Base-by-base conservation (phyloP, 2,113 vertebrate species). In the Picathartes gymnocephalus region DNA sequence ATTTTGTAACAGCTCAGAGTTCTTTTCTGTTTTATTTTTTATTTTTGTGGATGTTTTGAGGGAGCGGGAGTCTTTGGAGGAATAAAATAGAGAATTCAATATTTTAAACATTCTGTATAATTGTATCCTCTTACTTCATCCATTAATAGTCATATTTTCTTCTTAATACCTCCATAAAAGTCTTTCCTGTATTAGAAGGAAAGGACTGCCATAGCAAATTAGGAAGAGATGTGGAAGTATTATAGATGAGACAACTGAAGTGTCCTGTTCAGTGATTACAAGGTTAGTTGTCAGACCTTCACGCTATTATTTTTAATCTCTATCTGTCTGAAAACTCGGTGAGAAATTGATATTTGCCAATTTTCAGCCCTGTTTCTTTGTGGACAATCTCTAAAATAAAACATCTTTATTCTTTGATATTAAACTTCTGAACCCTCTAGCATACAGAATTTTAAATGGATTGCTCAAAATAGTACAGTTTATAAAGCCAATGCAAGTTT, bases 1-100 rank as follows among this genome's bases (percentile, higher is more conserved):
- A 12, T 51, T 53, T 27, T 18, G n/a, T 58, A 76, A 33, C 17
- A 23, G 10, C 4, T 50, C 14, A 58, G 11, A 35, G 7, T n/a
- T 35, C 0, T 56, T 73, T 54, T 54, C 12, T 40, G 7, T n/a
- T 20, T 14, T 48, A 2, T 12, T 35, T 35, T 50, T 18, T 30
- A 16, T 25, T 24, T 13, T 64, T 25, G 10, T 28, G 21, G 2
- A 7, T 57, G 10, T n/a, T 81, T 58, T 60, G 33, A 17, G 3
- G 4, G 1, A 1, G 6, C 14, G 10, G 3, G 1, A 2, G 7
- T 22, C 13, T 16, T 58, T 11, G 13, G 9, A 48, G 14, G 14
- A 81, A 39, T 30, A 66, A 35, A 83, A 40, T 1, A 66, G 9
- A 45, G 8, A 78, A 57, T 81, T 90, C 28, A 35, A 7, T 54